Conservation (phyloP, 2,888 invertebrate genomes). For the Lottia gigantea region DNA sequence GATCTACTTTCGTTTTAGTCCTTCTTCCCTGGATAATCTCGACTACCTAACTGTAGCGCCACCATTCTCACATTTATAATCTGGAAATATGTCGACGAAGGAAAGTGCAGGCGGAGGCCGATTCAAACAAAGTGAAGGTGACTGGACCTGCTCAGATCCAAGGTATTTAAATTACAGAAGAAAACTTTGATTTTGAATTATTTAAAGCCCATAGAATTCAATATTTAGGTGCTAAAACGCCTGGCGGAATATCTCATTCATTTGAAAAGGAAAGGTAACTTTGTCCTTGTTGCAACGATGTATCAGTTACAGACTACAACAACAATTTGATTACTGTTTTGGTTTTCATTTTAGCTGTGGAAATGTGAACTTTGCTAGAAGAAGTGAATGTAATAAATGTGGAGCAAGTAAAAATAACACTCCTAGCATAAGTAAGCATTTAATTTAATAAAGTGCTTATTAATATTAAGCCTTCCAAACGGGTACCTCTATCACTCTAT, state of each 20-base stretch:
- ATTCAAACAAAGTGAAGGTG: conserved; percentile 67
- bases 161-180: conserved; percentile 56
- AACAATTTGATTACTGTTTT: too few species aligned
- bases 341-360: conserved; percentile 76
- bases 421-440: background rate
- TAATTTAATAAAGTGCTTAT: too few species aligned
- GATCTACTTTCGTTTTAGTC: too few species aligned
- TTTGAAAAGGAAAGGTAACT: too few species aligned
- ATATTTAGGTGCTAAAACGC: too few species aligned
- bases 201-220: too few species aligned
- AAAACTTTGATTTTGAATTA: too few species aligned
- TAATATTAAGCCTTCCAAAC: too few species aligned
- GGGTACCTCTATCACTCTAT: too few species aligned
- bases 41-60: background rate
- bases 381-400: conserved; percentile 91
- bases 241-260: too few species aligned
- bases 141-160: conserved; percentile 70
- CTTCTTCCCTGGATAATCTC: background rate
- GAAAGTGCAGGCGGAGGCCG: conserved; percentile 20
- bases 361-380: conserved; percentile 93
- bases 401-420: conserved; percentile 74
- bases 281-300: too few species aligned
- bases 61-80: background rate
- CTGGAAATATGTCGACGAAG: background rate
- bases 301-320: too few species aligned